A percentile compares a stretch with the other conserved stretches of the same genome.
Evolutionary conservation across 2,888 invertebrate species (phyloP).

Genomic region (Agrotis ipsilon): DNA sequence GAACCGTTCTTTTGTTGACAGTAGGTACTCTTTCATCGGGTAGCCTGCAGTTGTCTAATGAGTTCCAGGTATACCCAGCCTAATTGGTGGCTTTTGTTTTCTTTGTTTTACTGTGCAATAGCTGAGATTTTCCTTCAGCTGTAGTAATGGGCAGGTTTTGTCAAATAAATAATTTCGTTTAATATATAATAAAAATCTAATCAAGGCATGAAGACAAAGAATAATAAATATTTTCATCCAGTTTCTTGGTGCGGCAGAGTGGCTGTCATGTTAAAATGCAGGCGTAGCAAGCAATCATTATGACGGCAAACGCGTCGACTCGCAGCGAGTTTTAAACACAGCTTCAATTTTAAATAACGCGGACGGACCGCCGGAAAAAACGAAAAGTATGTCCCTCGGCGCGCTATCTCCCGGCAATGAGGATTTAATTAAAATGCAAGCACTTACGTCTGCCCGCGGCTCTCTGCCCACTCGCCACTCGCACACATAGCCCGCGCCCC

Average conservation of each 20-base stretch:
- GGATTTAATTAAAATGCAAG: slow-evolving; percentile 84
- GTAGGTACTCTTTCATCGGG: slow-evolving; percentile 21
- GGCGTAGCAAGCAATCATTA: slow-evolving; percentile 71
- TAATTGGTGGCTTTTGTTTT: slow-evolving; percentile 5
- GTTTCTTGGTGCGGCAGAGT: slow-evolving; percentile 60
- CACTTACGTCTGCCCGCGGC: slow-evolving; percentile 70
- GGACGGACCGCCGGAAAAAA: slow-evolving; percentile 71
- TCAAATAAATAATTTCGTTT: too few species aligned
- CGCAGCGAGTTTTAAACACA: slow-evolving; percentile 68
- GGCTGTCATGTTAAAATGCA: slow-evolving; percentile 72
- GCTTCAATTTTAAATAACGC: slow-evolving; percentile 73
- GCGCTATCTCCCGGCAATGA: slow-evolving; percentile 73
- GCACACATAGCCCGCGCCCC: slow-evolving; percentile 32
- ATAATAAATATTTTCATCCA: slow-evolving; percentile 50
- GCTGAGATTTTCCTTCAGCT: too few species aligned
- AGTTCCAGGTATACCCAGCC: background rate
- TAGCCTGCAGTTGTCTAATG: background rate
- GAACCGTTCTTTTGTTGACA: slow-evolving; percentile 17
- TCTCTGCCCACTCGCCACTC: slow-evolving; percentile 58
- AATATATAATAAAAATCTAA: too few species aligned
- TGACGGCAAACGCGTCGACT: slow-evolving; percentile 66
- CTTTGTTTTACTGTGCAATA: too few species aligned
- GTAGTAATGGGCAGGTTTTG: too few species aligned
- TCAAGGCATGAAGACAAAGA: background rate
- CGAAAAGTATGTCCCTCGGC: slow-evolving; percentile 64